phyloP scores from a whole-genome alignment of 2,113 vertebrate genomes.

The Epinephelus lanceolatus region DNA sequence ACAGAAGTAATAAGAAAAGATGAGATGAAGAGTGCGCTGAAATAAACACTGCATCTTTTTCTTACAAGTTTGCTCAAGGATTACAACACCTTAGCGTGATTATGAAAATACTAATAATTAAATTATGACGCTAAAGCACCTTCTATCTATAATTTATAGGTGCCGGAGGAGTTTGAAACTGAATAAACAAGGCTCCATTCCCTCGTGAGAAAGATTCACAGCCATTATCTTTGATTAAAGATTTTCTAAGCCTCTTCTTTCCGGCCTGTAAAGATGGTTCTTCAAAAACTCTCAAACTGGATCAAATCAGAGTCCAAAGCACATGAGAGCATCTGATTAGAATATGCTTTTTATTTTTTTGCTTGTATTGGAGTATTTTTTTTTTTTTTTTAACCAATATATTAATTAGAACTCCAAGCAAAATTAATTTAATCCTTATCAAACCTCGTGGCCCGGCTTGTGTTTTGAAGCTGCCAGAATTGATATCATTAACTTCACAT shows the following conservation, averaged over 20 bases:
- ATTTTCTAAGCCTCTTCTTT: constrained; percentile 40
- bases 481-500: constrained; percentile 38
- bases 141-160: constrained; percentile 45
- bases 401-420: constrained; percentile 40
- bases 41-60: constrained; percentile 41
- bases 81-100: constrained; percentile 26
- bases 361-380: constrained; percentile 18
- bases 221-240: constrained; percentile 54
- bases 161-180: constrained; percentile 38
- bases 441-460: constrained; percentile 17
- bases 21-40: constrained; percentile 14
- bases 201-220: constrained; percentile 36
- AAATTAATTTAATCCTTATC: constrained; percentile 30
- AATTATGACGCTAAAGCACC: constrained; percentile 31
- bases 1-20: constrained; percentile 33
- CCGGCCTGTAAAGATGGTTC: not conserved
- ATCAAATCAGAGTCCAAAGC: constrained; percentile 39
- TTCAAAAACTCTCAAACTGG: constrained; percentile 36
- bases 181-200: constrained; percentile 46
- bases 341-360: not conserved
- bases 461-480: constrained; percentile 36
- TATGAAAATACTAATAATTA: constrained; percentile 47
- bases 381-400: not conserved
- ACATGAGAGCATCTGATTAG: constrained; percentile 27
- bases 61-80: constrained; percentile 35